Conservation (phyloP, 2,797 vertebrate species). For the Molossus alvarezi region DNA sequence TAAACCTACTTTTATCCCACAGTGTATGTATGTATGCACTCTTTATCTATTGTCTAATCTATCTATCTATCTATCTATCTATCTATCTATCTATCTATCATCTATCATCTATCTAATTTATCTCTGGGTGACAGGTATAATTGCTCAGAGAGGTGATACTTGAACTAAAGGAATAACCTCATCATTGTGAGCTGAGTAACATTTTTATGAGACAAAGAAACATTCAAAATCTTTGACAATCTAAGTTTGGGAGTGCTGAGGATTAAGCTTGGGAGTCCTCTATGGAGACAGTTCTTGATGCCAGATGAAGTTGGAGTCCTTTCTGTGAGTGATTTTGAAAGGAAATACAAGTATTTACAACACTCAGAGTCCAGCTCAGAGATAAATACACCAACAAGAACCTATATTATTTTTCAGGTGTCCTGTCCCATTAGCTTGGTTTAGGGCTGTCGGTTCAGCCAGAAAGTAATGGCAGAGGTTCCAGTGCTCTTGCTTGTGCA, state of each 20-base stretch:
- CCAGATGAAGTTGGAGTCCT: neutral
- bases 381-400: neutral
- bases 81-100: neutral
- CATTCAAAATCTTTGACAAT: neutral
- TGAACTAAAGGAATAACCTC: neutral
- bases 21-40: neutral
- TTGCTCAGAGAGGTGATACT: neutral
- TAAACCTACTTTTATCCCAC: neutral
- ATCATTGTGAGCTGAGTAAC: neutral
- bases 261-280: neutral
- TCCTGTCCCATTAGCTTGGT: neutral
- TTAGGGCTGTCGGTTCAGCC: neutral
- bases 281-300: neutral
- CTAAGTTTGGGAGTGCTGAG: neutral
- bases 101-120: neutral
- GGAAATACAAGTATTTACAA: neutral
- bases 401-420: neutral
- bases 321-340: neutral
- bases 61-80: neutral
- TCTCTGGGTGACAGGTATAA: neutral
- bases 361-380: neutral
- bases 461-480: neutral
- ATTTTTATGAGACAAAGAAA: neutral
- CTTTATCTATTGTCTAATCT: neutral
- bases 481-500: neutral